Evolutionary conservation across 2,113 vertebrate species (phyloP), one percentile per base, ranked within the genome.

Genomic region (Pterocles burchelli): DNA sequence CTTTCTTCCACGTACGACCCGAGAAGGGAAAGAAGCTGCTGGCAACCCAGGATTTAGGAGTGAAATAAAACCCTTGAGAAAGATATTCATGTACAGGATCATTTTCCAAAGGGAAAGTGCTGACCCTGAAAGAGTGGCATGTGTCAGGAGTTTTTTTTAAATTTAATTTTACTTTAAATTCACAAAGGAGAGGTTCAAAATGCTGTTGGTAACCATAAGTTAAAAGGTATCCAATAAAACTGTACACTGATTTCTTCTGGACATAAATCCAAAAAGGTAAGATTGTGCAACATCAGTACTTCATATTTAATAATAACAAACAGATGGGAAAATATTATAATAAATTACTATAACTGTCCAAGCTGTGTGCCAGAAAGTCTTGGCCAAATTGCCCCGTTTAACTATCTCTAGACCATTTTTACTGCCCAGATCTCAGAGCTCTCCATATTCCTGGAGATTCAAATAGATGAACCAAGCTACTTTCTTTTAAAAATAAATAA

Each of bases 301-400:
- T 95, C 74, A 45, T 88, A 89, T 85, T 94, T 95, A 95, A 89
- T 92, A 97, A 96, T 90, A 92, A 89, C 85, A 92, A 95, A 94
- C 91, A 97, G 93, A 91, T 93, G 92, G 95, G 78, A 85, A 96
- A 92, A 93, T 66, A 89, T 70, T 74, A 68, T 25, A 76, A 96
- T 91, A 91, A 96, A 96, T 97, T 86, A 90, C 79, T 90, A 14
- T 33, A 93, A 96, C 72, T 71, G 72, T 79, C 95, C 72, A 88
- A 93, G 72, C 63, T 59, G 38, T 55, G 62, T 94, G 91, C 88
- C 86, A 95, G 76, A 86, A 92, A 71, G 72, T 5, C 72, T 81
- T 93, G 90, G 95, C 88, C 63, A 78, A 61, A 59, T 34, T 85
- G 68, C 45, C 73, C 55, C 20, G 38, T 65, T 85, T 48, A 88